These are phyloP conservation scores for Leptinotarsa texana DNA, from an alignment of 1,140 invertebrate species.

Conservation along the genomic window DNA sequence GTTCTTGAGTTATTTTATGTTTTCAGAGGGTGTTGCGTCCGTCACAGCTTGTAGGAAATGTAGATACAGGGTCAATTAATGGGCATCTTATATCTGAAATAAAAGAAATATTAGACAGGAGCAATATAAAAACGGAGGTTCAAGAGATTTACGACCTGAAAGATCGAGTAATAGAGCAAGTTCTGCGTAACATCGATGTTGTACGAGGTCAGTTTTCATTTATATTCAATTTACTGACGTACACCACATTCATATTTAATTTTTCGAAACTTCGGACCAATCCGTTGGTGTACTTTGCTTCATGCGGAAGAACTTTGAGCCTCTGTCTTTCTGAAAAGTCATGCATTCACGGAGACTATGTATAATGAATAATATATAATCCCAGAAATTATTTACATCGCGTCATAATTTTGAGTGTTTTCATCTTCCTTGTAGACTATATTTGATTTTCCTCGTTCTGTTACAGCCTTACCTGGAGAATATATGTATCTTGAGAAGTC, in stretches of 20 bases:
- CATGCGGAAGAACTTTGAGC: too few relatives aligned
- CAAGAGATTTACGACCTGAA: conserved; percentile 10
- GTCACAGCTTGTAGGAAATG: conserved; percentile 33
- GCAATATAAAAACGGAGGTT: conserved; percentile 2
- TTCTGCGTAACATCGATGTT: conserved; percentile 5
- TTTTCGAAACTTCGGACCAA: too few relatives aligned
- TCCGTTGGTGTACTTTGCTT: too few relatives aligned
- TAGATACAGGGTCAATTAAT: conserved; percentile 43
- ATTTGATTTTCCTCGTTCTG: background rate
- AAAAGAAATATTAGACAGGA: conserved; percentile 19
- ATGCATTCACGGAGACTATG: too few relatives aligned
- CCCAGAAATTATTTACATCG: background rate
- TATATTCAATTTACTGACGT: too few relatives aligned
- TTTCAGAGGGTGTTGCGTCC: conserved; percentile 39
- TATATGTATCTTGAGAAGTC: conserved; percentile 50
- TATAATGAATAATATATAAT: background rate
- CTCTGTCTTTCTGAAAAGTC: too few relatives aligned
- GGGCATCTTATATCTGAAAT: conserved; percentile 28
- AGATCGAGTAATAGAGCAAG: background rate
- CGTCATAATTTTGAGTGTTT: too few relatives aligned
- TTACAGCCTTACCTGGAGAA: conserved; percentile 45
- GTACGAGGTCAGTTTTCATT: background rate
- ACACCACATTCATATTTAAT: too few relatives aligned
- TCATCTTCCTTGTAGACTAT: too few relatives aligned
- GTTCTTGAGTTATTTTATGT: background rate